Conservation (phyloP, 2,888 invertebrate species). For the Noctua janthe region DNA sequence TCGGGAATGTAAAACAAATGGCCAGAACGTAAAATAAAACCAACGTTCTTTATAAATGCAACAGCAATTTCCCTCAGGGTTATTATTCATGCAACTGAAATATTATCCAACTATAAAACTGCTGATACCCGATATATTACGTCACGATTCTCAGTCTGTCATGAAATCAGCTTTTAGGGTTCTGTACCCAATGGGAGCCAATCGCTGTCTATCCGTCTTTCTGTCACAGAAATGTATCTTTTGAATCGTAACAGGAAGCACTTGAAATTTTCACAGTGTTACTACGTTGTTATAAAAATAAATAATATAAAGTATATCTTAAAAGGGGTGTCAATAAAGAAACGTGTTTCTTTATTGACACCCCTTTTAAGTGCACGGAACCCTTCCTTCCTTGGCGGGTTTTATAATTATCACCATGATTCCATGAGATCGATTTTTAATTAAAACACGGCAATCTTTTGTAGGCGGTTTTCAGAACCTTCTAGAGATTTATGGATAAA, state of each 20-base stretch:
- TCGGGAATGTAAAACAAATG: constrained; percentile 45
- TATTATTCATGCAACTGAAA: constrained; percentile 56
- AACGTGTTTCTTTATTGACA: too few species aligned
- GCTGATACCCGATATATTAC: constrained; percentile 43
- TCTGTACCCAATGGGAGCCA: background rate
- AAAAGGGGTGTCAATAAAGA: background rate
- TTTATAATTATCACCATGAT: constrained; percentile 52
- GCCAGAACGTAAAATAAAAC: constrained; percentile 40
- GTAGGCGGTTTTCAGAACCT: constrained; percentile 16
- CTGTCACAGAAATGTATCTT: background rate
- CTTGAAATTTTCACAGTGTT: background rate
- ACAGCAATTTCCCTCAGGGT: constrained; percentile 56
- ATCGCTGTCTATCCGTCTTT: background rate
- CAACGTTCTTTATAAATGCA: constrained; percentile 55
- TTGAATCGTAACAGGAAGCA: background rate
- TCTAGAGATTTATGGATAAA: constrained; percentile 9
- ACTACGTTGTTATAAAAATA: background rate
- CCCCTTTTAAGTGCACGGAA: background rate
- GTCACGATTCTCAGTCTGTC: constrained; percentile 17
- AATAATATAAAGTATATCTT: background rate
- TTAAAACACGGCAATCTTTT: constrained; percentile 44
- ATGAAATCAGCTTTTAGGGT: constrained; percentile 28
- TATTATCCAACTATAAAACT: constrained; percentile 50
- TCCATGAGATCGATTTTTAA: constrained; percentile 53
- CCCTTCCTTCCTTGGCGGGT: background rate